phyloP scores from a whole-genome alignment of 1,140 invertebrate genomes.

The Adelges cooleyi region DNA sequence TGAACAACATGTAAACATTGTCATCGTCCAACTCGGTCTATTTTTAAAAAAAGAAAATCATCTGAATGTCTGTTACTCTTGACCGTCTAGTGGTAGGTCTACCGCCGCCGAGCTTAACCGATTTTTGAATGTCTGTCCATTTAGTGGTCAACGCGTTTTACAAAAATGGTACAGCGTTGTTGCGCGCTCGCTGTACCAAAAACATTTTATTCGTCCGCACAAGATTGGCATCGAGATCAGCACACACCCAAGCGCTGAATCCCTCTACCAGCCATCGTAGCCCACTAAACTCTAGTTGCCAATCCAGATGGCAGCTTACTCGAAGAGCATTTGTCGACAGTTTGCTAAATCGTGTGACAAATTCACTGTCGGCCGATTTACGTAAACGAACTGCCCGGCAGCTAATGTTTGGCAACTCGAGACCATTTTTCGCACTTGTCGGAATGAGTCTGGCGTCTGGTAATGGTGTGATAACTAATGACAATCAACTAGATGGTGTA shows the following conservation, averaged over 20 bases:
- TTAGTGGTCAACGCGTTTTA: slow-evolving; percentile 6
- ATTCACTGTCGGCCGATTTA: slow-evolving; percentile 50
- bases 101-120: too few relatives aligned
- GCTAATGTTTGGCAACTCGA: slow-evolving; percentile 55
- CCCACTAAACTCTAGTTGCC: slow-evolving; percentile 13
- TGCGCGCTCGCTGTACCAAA: slow-evolving; percentile 6
- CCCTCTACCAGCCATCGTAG: background rate
- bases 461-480: slow-evolving; percentile 60
- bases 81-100: too few relatives aligned
- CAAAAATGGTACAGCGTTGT: slow-evolving; percentile 14
- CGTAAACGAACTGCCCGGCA: slow-evolving; percentile 48
- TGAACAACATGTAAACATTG: too few relatives aligned
- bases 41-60: too few relatives aligned
- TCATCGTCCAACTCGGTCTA: too few relatives aligned
- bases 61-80: too few relatives aligned
- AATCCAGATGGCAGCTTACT: slow-evolving; percentile 37
- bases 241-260: slow-evolving; percentile 2
- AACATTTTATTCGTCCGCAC: background rate
- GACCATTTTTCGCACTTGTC: slow-evolving; percentile 61
- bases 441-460: slow-evolving; percentile 62
- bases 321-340: slow-evolving; percentile 54
- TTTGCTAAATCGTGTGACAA: slow-evolving; percentile 54
- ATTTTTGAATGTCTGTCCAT: slow-evolving; percentile 10
- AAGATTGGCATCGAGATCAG: background rate
- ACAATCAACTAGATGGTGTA: slow-evolving; percentile 64